These are phyloP conservation scores for Diorhabda carinulata DNA, from an alignment of 1,140 invertebrate species.

Conservation along the genomic window DNA sequence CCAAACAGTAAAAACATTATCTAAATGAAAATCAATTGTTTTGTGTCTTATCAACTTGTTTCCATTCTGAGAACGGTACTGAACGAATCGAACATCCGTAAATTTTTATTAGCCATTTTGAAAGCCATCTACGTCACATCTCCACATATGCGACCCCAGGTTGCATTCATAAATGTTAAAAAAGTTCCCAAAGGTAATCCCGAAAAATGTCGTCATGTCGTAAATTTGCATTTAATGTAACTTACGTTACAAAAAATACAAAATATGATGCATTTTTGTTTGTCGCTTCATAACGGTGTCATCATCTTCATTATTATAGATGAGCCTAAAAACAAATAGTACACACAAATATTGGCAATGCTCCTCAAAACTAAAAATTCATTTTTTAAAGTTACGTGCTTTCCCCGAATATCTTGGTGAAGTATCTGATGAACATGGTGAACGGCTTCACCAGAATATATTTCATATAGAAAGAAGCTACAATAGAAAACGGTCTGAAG, in stretches of 20 bases:
- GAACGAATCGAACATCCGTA: slow-evolving; percentile 28
- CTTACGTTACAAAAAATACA: not conserved
- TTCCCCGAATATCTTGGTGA: too few species aligned
- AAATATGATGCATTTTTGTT: slow-evolving; percentile 7
- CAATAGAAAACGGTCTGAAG: too few species aligned
- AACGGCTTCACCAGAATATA: too few species aligned
- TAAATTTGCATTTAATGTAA: slow-evolving; percentile 16
- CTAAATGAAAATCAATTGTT: too few species aligned
- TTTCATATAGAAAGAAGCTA: too few species aligned
- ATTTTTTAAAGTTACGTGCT: too few species aligned
- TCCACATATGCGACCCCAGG: slow-evolving; percentile 29
- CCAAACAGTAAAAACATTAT: too few species aligned
- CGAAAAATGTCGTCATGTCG: slow-evolving; percentile 26
- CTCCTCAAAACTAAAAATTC: too few species aligned
- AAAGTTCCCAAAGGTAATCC: slow-evolving; percentile 29
- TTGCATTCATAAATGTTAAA: slow-evolving; percentile 34
- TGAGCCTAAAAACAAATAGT: too few species aligned
- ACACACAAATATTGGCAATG: too few species aligned
- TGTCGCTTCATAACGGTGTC: not conserved
- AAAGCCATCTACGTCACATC: slow-evolving; percentile 28
- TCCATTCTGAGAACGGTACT: not conserved
- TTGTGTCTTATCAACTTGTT: too few species aligned
- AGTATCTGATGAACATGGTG: too few species aligned
- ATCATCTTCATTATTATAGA: not conserved
- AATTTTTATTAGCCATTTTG: slow-evolving; percentile 32